Base-by-base conservation (phyloP, 2,888 invertebrate species). In the Drosophila atripex region DNA sequence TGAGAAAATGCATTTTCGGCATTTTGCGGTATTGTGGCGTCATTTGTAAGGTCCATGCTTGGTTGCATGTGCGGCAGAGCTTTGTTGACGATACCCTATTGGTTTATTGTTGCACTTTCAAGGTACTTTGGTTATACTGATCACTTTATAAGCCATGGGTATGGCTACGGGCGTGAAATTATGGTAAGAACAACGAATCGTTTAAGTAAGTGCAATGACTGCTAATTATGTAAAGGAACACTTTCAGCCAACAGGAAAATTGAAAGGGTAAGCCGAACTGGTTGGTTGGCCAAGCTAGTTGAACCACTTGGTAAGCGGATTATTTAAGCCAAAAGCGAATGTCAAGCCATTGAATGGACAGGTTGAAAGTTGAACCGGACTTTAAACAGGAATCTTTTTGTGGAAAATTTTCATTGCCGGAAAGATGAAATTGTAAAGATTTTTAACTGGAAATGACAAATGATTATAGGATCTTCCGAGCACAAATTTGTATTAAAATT, bases 1-100 rank as follows among this genome's bases (percentile, higher is more conserved):
- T 74, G 82, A 72, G 71, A 61, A 72, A 72, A 78, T 78, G 77
- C 79, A 80, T 69, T 68, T 85, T 70, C 54, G 61, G 71, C 38
- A 53, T 51, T 18, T 71, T 49, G 47, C 45, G 60, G 49, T 69
- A 64, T 50, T 71, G 68, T 75, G 86, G 66, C 71, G 64, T 79
- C 79, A 85, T 51, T 73, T 58, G 55, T 51, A 57, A 69, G 70
- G 56, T 71, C 59, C 63, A 73, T 64, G 59, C 47, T 60, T 71
- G 66, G 63, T 64, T 51, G 53, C 32, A 71, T 71, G 69, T 71
- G 73, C 50, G 45, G 52, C 73, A 41, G 46, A 49, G 49, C 50
- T 58, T 61, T 43, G 51, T 46, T 41, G 57, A 30, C 38, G 46
- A 64, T 68, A 71, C 71, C 39, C 60, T 59, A 21, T 21, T 12